Evolutionary conservation across 2,888 invertebrate species (phyloP).

Genomic region (Drosophila colorata): DNA sequence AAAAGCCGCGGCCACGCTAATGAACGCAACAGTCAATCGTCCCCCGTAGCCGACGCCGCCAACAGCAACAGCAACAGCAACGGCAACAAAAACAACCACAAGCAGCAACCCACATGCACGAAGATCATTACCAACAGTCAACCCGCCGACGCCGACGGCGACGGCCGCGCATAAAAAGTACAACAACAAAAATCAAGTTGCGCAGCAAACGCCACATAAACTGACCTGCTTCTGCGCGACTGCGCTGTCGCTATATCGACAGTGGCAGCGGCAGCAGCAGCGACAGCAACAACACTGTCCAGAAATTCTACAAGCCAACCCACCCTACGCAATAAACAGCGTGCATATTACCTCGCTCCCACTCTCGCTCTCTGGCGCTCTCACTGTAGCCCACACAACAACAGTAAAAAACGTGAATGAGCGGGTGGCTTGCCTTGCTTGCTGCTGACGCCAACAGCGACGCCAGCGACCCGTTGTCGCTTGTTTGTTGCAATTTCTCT

Average conservation of each 20-base stretch:
- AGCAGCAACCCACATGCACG: conserved; percentile 73
- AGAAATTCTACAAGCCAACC: conserved; percentile 71
- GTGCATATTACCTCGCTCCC: conserved; percentile 41
- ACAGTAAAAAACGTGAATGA: conserved; percentile 65
- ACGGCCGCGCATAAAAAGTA: conserved; percentile 47
- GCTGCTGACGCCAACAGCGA: conserved; percentile 47
- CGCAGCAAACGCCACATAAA: conserved; percentile 69
- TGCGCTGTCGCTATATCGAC: conserved; percentile 40
- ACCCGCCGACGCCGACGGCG: conserved; percentile 56
- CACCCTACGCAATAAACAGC: conserved; percentile 66
- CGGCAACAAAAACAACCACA: conserved; percentile 41
- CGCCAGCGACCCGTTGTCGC: conserved; percentile 47
- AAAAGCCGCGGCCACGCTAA: conserved; percentile 72
- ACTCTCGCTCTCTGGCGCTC: conserved; percentile 60
- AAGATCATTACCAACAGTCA: conserved; percentile 75
- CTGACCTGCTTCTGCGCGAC: conserved; percentile 75
- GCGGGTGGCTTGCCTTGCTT: conserved; percentile 73
- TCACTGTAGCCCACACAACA: conserved; percentile 58
- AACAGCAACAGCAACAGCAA: conserved; percentile 37
- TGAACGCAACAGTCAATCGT: conserved; percentile 77
- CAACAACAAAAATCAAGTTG: conserved; percentile 73
- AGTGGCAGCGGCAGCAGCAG: conserved; percentile 9
- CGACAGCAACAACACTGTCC: conserved; percentile 48
- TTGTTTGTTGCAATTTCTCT: conserved; percentile 79
- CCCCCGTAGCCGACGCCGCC: conserved; percentile 51